Percentiles rank a stretch among this genome's conserved stretches.
Conservation (phyloP, 2,113 vertebrate species). For the Siniperca knerii region DNA sequence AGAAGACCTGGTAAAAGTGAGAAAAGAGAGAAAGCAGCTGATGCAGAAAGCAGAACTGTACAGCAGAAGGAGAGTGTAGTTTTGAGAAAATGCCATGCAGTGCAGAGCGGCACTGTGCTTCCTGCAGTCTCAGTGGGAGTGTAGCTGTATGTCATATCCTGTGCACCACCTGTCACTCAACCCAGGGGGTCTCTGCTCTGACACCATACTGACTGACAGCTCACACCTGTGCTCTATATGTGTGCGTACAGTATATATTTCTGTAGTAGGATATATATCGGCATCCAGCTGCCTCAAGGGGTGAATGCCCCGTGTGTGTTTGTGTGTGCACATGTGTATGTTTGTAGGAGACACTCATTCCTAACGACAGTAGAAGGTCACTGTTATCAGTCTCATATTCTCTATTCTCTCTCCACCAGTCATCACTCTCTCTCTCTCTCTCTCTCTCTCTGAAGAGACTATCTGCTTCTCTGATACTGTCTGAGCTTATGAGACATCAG, state of each 20-base stretch:
- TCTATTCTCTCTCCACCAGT: constrained; percentile 32
- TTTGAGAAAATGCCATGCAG: constrained; percentile 9
- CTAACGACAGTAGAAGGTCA: constrained; percentile 77
- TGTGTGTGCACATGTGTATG: constrained; percentile 18
- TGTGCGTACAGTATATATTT: neutral
- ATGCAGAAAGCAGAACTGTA: neutral
- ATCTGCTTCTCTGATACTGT: constrained; percentile 24
- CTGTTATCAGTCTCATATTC: constrained; percentile 57
- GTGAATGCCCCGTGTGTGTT: constrained; percentile 34
- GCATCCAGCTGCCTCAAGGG: constrained; percentile 46
- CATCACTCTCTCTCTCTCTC: constrained; percentile 5
- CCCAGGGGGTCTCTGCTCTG: constrained; percentile 40
- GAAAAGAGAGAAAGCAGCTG: neutral
- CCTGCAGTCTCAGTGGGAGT: constrained; percentile 53
- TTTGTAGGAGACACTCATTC: constrained; percentile 54
- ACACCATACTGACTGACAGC: constrained; percentile 65
- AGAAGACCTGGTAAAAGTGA: neutral
- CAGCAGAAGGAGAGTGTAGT: constrained; percentile 3
- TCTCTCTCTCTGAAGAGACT: constrained; percentile 17
- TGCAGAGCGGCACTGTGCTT: constrained; percentile 37
- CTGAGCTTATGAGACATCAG: constrained; percentile 34
- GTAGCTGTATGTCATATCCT: constrained; percentile 72
- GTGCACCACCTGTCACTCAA: constrained; percentile 77
- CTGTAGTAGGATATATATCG: constrained; percentile 34
- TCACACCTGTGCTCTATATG: constrained; percentile 21